Percentiles rank a stretch among this genome's conserved stretches.
phyloP scores from a whole-genome alignment of 2,113 vertebrate species.

The Oncorhynchus kisutch region DNA sequence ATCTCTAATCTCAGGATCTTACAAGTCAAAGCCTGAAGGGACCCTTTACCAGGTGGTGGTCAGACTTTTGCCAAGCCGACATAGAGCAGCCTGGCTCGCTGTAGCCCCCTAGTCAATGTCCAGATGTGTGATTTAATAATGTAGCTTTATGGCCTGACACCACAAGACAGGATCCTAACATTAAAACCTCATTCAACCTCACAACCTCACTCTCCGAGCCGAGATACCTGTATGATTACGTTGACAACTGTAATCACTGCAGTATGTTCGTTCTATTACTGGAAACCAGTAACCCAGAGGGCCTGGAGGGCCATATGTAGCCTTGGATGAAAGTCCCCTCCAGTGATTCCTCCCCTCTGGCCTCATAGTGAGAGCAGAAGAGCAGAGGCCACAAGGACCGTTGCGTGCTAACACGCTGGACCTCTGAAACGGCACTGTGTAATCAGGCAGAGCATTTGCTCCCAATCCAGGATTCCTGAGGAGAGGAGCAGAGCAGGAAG shows the following conservation, averaged over 20 bases:
- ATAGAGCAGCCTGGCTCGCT: too few relatives aligned
- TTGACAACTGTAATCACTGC: neutral
- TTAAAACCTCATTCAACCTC: too few relatives aligned
- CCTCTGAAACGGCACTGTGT: constrained; percentile 41
- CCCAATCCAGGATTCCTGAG: constrained; percentile 37
- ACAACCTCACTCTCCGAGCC: too few relatives aligned
- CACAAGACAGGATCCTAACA: too few relatives aligned
- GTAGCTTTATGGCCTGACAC: too few relatives aligned
- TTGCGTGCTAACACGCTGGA: constrained; percentile 39
- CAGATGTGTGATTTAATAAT: too few relatives aligned
- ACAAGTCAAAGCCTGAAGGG: too few relatives aligned
- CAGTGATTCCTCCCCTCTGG: neutral
- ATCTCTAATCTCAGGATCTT: too few relatives aligned
- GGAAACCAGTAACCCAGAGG: neutral
- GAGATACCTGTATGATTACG: too few relatives aligned
- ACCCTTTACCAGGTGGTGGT: too few relatives aligned
- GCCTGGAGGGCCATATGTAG: constrained; percentile 8
- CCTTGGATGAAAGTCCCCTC: constrained; percentile 19
- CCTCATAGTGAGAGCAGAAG: constrained; percentile 10
- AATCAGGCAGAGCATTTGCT: constrained; percentile 59
- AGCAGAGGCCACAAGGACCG: constrained; percentile 14
- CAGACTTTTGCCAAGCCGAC: too few relatives aligned
- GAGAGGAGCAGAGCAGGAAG: neutral
- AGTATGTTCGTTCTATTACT: neutral
- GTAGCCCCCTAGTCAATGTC: too few relatives aligned